Evolutionary conservation across 2,113 vertebrate species (phyloP), one percentile per base, ranked within the genome.

Genomic region (Labrus mixtus): DNA sequence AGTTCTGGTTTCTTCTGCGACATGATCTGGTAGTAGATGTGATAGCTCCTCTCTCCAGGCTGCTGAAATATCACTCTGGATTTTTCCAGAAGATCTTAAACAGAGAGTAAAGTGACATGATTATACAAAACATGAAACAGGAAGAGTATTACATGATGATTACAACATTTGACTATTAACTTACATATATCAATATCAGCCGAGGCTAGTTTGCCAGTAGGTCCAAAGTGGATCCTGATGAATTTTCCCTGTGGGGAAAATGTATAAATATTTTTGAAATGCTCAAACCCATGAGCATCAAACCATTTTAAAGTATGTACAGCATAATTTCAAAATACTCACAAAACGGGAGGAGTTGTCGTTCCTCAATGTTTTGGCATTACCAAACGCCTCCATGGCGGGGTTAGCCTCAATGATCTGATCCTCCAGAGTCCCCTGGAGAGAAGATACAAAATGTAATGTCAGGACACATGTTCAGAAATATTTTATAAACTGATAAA

Each of bases 381-480:
- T 98, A 66, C 96, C 96, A 87, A 98, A 98, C 17, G 97, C 95
- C 78, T 98, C 97, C 96, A 98, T 97, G 80, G 97, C 97, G 2
- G 97, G 97, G 89, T 98, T 98, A 0, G 97, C 97, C 92, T 98
- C 97, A 3, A 98, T 97, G 90, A 98, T 96, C 90, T 98, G 97
- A 92, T 98, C 96, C 89, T 98, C 97, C 0, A 98, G 94, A 65
- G 96, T 97, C n/a, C 97, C 97, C 96, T 98, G 59, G 37, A 65
- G 15, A 53, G 16, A 36, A 9, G 8, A 10, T 13, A 5, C 13
- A 54, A 23, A 73, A 22, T 1, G 6, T 41, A 73, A 43, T 20
- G 1, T 39, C 4, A 45, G 46, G 3, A n/a, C 8, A 51, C 7
- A 16, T 8, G n/a, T 19, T n/a, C 16, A 59, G 8, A 77, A 0